Evolutionary conservation across 2,888 invertebrate genomes (phyloP).

Genomic region (Oligia fasciuncula): DNA sequence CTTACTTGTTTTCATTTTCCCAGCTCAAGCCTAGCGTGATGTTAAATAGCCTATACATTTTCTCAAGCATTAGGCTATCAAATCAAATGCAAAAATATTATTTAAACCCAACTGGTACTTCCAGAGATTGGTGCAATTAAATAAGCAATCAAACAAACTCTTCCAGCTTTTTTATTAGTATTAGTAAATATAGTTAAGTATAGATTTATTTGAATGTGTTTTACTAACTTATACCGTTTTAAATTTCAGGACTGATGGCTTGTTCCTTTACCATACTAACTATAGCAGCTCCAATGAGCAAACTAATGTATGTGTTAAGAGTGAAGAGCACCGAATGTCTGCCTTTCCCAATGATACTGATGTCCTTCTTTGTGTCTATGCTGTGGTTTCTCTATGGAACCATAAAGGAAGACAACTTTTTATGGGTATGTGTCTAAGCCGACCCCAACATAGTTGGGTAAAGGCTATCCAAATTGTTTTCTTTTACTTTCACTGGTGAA

Average conservation of each 20-base stretch:
- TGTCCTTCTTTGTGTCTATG: conserved; percentile 94
- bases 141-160: neutral
- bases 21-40: too few relatives aligned
- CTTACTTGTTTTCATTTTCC: neutral
- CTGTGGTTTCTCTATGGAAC: conserved; percentile 97
- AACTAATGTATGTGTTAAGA: conserved; percentile 94
- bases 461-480: neutral
- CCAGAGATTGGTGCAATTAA: neutral
- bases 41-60: too few relatives aligned
- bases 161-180: neutral
- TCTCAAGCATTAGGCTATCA: neutral
- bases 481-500: neutral
- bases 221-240: conserved; percentile 7
- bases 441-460: too few relatives aligned
- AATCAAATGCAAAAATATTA: too few relatives aligned
- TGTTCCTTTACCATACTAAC: conserved; percentile 94
- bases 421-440: conserved; percentile 92
- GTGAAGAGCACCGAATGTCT: conserved; percentile 95
- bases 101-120: too few relatives aligned
- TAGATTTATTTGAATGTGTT: neutral
- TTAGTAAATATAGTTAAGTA: too few relatives aligned
- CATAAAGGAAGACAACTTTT: conserved; percentile 93
- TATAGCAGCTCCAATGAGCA: conserved; percentile 95
- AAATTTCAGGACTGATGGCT: conserved; percentile 90
- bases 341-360: conserved; percentile 96